Evolutionary conservation across 2,797 vertebrate species (phyloP).

Genomic region (Ctenopoma kingsleyae): DNA sequence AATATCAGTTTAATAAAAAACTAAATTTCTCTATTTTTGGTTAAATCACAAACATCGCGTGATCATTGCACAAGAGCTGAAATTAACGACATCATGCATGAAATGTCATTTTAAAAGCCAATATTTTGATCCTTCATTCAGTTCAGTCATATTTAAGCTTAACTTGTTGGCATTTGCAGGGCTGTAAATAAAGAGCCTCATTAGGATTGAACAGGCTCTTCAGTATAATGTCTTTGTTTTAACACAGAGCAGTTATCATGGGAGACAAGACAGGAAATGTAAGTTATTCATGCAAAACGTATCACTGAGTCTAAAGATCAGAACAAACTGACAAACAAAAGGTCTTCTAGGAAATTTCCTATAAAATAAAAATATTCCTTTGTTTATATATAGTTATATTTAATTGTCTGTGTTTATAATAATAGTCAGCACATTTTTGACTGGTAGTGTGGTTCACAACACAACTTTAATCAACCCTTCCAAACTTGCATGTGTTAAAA

Average conservation of each 20-base stretch:
- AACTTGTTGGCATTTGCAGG: slow-evolving; percentile 1
- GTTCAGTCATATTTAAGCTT: not conserved
- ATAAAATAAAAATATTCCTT: no score
- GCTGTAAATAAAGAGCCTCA: slow-evolving; percentile 11
- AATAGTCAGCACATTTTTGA: no score
- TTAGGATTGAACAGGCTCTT: slow-evolving; percentile 4
- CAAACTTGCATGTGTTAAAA: not conserved
- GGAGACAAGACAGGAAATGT: not conserved
- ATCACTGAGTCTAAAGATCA: not conserved
- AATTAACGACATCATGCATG: not conserved
- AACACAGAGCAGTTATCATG: not conserved
- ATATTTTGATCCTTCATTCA: not conserved
- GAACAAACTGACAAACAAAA: no score
- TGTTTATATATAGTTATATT: no score
- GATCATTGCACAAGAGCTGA: not conserved
- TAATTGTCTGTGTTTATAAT: no score
- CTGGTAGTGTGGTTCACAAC: not conserved
- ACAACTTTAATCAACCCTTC: not conserved
- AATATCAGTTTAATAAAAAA: no score
- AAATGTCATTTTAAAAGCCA: no score
- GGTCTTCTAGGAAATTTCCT: no score
- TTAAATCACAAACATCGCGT: not conserved
- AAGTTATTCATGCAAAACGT: not conserved
- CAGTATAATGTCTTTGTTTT: not conserved
- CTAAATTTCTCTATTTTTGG: not conserved